phyloP scores from a whole-genome alignment of 2,797 vertebrate genomes.

The Kryptopterus vitreolus region DNA sequence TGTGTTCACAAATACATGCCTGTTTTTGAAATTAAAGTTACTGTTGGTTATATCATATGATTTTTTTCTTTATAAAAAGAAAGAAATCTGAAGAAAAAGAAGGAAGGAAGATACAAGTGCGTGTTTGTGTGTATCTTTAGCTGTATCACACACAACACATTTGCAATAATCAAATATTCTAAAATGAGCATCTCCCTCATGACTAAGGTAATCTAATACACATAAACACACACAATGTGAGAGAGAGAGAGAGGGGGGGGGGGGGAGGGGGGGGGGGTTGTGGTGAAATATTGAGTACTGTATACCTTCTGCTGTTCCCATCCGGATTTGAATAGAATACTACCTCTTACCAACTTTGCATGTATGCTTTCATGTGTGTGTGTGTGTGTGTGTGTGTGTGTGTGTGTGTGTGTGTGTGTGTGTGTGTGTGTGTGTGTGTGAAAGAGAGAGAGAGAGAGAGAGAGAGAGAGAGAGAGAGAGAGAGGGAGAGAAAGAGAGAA shows the following conservation, averaged over 20 bases:
- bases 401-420: conserved; percentile 15
- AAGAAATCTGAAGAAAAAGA: not conserved
- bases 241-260: no score
- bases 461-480: no score
- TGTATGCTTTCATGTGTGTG: conserved; percentile 6
- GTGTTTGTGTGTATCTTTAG: conserved; percentile 36
- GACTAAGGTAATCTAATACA: conserved; percentile 74
- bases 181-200: conserved; percentile 68
- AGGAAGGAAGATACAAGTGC: not conserved
- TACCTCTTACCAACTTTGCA: no score
- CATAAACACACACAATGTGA: conserved; percentile 39
- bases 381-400: conserved; percentile 28
- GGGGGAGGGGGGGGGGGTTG: no score
- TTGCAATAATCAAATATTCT: conserved; percentile 69
- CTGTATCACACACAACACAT: conserved; percentile 72
- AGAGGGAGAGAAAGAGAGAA: no score
- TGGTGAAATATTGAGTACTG: not conserved
- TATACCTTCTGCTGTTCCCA: not conserved
- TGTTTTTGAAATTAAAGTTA: not conserved
- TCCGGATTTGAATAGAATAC: not conserved
- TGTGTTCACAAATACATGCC: no score
- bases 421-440: conserved; percentile 10
- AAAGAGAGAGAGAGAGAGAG: no score
- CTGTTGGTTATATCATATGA: not conserved
- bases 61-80: not conserved